Evolutionary conservation across 1,140 invertebrate genomes (phyloP).

Genomic region (Zaprionus taronus): DNA sequence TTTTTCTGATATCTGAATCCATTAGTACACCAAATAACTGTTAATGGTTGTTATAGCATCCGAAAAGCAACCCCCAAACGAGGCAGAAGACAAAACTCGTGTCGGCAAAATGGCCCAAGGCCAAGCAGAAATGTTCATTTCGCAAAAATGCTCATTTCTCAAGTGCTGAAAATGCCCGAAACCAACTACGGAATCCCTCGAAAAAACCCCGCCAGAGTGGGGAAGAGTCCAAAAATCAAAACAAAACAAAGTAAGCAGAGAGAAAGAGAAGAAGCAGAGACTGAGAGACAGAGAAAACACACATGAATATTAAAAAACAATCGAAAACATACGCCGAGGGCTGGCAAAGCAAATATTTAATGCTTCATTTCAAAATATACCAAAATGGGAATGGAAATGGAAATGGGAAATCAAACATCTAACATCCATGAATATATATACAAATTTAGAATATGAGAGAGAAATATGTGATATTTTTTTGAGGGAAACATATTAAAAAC

Average conservation of each 20-base stretch:
- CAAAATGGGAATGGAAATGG: slow-evolving; percentile 23
- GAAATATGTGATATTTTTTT: slow-evolving; percentile 1
- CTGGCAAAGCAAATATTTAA: slow-evolving; percentile 77
- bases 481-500: slow-evolving; percentile 71
- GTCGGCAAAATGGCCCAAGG: slow-evolving; percentile 49
- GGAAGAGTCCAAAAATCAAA: slow-evolving; percentile 3
- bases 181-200: slow-evolving; percentile 23
- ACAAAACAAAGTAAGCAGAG: slow-evolving; percentile 1
- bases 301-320: slow-evolving; percentile 78
- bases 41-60: slow-evolving; percentile 20
- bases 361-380: slow-evolving; percentile 71
- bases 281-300: slow-evolving; percentile 8
- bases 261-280: neutral
- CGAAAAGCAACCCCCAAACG: slow-evolving; percentile 24
- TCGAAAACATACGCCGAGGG: slow-evolving; percentile 73
- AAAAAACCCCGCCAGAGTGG: no score
- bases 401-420: slow-evolving; percentile 61
- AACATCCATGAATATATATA: slow-evolving; percentile 37
- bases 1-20: slow-evolving; percentile 15
- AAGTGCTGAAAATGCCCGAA: slow-evolving; percentile 64
- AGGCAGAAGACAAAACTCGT: slow-evolving; percentile 7
- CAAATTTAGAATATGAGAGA: slow-evolving; percentile 38
- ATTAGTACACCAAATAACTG: slow-evolving; percentile 36
- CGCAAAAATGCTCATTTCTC: slow-evolving; percentile 77
- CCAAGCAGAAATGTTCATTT: slow-evolving; percentile 79